A percentile compares a stretch with the other conserved stretches of the same genome.
Conservation (phyloP, 1,140 invertebrate species). For the Arctopsyche grandis region DNA sequence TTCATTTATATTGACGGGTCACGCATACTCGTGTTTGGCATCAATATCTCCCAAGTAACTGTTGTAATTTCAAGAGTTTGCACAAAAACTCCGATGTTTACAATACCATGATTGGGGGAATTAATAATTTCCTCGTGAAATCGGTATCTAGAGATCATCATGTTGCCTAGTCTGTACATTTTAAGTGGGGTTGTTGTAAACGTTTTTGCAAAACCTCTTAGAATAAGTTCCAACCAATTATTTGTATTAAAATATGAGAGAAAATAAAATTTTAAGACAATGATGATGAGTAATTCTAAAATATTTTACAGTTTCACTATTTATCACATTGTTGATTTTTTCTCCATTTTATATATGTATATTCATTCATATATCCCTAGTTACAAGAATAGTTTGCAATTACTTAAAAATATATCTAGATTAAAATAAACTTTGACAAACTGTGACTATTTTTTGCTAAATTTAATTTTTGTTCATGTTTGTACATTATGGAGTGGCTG, state of each 20-base stretch:
- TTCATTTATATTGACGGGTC: slow-evolving; percentile 50
- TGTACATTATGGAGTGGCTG: slow-evolving; percentile 22
- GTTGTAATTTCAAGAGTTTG: not conserved
- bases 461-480: slow-evolving; percentile 24
- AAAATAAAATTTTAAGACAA: slow-evolving; percentile 48
- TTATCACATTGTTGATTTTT: slow-evolving; percentile 30
- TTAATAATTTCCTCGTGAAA: slow-evolving; percentile 21
- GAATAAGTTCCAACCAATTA: slow-evolving; percentile 55
- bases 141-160: slow-evolving; percentile 49
- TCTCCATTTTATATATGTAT: slow-evolving; percentile 24
- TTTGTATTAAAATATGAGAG: slow-evolving; percentile 54
- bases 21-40: not conserved
- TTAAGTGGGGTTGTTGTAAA: slow-evolving; percentile 40
- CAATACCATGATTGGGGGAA: not conserved
- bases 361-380: slow-evolving; percentile 35
- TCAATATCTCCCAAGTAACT: slow-evolving; percentile 24
- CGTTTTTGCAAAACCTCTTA: slow-evolving; percentile 43
- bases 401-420: slow-evolving; percentile 41
- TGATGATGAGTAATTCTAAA: slow-evolving; percentile 53
- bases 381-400: slow-evolving; percentile 44
- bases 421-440: slow-evolving; percentile 36
- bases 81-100: slow-evolving; percentile 19
- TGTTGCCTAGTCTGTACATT: slow-evolving; percentile 54
- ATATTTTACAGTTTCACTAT: slow-evolving; percentile 51
- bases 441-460: slow-evolving; percentile 5